Conservation (phyloP, 2,888 invertebrate genomes). For the Athetis lepigone region DNA sequence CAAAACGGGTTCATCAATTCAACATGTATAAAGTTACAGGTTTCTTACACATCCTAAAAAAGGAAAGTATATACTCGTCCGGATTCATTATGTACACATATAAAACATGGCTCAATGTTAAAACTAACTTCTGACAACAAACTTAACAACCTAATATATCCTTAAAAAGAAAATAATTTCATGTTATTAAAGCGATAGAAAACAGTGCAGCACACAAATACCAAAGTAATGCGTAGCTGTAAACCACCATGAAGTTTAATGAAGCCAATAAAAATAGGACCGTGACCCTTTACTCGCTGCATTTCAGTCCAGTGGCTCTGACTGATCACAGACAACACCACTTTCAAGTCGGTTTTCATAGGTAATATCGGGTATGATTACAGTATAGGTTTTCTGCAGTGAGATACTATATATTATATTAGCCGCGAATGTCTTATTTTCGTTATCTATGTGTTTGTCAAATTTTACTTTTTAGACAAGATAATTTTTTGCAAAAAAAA, state of each 20-base stretch:
- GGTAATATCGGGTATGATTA: neutral
- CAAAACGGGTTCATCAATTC: no score
- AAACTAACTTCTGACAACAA: no score
- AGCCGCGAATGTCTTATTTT: neutral
- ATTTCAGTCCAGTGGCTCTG: neutral
- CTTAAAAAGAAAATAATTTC: no score
- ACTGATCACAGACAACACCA: slow-evolving; percentile 16
- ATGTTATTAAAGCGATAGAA: neutral
- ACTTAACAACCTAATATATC: no score
- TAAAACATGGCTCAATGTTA: no score
- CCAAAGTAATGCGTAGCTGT: neutral
- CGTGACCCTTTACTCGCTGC: neutral
- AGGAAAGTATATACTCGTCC: no score
- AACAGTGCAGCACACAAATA: neutral
- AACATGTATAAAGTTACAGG: no score
- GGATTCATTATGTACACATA: no score
- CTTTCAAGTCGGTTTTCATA: neutral
- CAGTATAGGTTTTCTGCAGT: slow-evolving; percentile 6
- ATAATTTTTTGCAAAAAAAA: neutral
- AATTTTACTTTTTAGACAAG: neutral
- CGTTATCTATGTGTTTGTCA: neutral
- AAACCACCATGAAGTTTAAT: slow-evolving; percentile 26
- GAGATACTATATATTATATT: slow-evolving; percentile 15
- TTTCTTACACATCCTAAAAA: no score
- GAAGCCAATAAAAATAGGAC: neutral